Conservation (phyloP, 2,888 invertebrate species). For the Peribatodes rhomboidaria region DNA sequence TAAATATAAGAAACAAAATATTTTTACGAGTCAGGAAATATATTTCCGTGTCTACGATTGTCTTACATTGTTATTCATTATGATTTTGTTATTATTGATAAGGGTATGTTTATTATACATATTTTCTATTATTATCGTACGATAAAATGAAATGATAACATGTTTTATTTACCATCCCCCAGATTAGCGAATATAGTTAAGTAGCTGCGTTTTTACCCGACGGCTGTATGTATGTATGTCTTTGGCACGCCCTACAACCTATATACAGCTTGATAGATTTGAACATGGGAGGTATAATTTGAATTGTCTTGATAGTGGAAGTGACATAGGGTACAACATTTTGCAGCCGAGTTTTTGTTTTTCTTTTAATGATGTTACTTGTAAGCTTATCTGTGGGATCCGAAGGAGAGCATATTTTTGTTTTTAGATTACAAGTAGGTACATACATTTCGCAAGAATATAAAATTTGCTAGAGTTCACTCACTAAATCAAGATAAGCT, state of each 20-base stretch:
- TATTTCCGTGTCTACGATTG: conserved; percentile 30
- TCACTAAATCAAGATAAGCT: background rate
- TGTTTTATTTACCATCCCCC: conserved; percentile 4
- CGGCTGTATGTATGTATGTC: no score
- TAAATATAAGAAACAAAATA: conserved; percentile 25
- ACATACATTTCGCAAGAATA: background rate
- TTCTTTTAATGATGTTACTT: no score
- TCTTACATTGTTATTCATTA: conserved; percentile 27
- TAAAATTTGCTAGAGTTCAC: background rate
- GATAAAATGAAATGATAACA: conserved; percentile 22
- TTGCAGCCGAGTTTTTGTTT: no score
- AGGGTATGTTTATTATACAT: conserved; percentile 29
- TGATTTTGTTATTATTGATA: conserved; percentile 31
- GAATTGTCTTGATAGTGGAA: no score
- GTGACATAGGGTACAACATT: no score
- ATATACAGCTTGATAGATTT: no score
- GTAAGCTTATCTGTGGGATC: no score
- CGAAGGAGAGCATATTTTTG: no score
- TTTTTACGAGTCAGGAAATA: conserved; percentile 38
- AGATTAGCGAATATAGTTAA: background rate
- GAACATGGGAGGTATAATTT: no score
- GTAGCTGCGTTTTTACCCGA: background rate
- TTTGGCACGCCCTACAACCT: no score
- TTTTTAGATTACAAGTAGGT: no score
- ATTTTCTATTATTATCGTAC: conserved; percentile 35